A percentile compares a stretch with the other conserved stretches of the same genome.
Evolutionary conservation across 2,797 vertebrate genomes (phyloP).

Genomic region (Pipistrellus kuhlii): DNA sequence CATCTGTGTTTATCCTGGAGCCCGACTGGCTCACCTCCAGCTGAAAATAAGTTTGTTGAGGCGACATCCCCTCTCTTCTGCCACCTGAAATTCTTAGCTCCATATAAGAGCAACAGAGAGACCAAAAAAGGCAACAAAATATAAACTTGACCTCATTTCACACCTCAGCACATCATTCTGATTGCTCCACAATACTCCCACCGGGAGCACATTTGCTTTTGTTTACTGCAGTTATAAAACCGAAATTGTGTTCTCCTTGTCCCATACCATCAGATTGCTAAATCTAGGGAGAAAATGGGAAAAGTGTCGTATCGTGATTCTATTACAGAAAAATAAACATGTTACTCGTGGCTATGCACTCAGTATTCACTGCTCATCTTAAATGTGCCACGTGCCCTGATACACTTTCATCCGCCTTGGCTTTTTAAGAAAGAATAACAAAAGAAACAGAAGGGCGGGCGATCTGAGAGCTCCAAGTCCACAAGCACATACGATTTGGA

Average conservation of each 20-base stretch:
- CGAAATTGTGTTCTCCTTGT: constrained; percentile 14
- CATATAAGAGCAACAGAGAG: neutral
- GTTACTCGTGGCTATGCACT: constrained; percentile 28
- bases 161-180: constrained; percentile 47
- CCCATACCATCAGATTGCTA: constrained; percentile 67
- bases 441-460: constrained; percentile 81
- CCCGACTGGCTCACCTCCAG: neutral
- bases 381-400: constrained; percentile 70
- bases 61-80: constrained; percentile 18
- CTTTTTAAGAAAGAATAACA: constrained; percentile 80
- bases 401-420: constrained; percentile 79
- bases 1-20: neutral
- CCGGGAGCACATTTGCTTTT: constrained; percentile 71
- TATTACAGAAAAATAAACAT: constrained; percentile 68
- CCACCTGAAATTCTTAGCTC: constrained; percentile 60
- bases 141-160: constrained; percentile 68
- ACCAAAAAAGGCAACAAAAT: neutral
- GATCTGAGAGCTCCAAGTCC: constrained; percentile 76
- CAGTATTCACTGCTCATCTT: constrained; percentile 78
- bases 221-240: constrained; percentile 71
- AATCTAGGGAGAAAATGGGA: constrained; percentile 61
- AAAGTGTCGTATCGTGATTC: constrained; percentile 61
- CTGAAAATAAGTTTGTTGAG: constrained; percentile 59
- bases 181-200: constrained; percentile 27
- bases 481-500: constrained; percentile 81